Evolutionary conservation across 2,888 invertebrate genomes (phyloP).

Genomic region (Atrina japonica): DNA sequence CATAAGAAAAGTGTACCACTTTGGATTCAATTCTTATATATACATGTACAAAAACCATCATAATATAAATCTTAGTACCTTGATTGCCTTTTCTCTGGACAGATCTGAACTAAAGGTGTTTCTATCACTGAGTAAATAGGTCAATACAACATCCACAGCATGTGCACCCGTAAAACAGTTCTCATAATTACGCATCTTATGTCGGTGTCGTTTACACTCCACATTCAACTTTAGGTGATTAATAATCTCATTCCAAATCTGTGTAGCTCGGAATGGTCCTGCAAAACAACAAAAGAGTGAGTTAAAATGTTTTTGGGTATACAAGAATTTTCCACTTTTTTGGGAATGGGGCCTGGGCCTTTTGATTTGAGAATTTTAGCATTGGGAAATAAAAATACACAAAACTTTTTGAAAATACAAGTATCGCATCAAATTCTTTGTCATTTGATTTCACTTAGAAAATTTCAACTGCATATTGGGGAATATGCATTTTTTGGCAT

Average conservation of each 20-base stretch:
- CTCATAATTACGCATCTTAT: slow-evolving; percentile 73
- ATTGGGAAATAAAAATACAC: background rate
- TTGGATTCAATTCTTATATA: too few species aligned
- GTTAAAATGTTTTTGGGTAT: background rate
- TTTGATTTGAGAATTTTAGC: background rate
- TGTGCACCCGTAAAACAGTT: slow-evolving; percentile 77
- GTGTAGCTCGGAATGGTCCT: slow-evolving; percentile 77
- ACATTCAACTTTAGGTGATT: slow-evolving; percentile 72
- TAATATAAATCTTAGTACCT: too few species aligned
- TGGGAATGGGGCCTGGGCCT: too few species aligned
- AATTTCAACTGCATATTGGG: background rate
- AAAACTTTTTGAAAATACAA: background rate
- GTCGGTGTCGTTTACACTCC: slow-evolving; percentile 71
- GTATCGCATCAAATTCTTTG: background rate
- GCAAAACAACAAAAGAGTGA: slow-evolving; percentile 23
- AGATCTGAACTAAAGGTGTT: slow-evolving; percentile 70
- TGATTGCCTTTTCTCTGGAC: slow-evolving; percentile 74
- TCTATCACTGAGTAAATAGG: slow-evolving; percentile 70
- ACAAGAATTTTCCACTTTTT: too few species aligned
- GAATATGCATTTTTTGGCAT: too few species aligned
- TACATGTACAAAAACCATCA: too few species aligned
- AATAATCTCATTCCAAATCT: slow-evolving; percentile 79
- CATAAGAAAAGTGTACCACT: too few species aligned
- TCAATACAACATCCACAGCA: slow-evolving; percentile 76
- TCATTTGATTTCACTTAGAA: background rate